Base-by-base conservation (phyloP, 2,888 invertebrate genomes). In the Drosophila subsilvestris region DNA sequence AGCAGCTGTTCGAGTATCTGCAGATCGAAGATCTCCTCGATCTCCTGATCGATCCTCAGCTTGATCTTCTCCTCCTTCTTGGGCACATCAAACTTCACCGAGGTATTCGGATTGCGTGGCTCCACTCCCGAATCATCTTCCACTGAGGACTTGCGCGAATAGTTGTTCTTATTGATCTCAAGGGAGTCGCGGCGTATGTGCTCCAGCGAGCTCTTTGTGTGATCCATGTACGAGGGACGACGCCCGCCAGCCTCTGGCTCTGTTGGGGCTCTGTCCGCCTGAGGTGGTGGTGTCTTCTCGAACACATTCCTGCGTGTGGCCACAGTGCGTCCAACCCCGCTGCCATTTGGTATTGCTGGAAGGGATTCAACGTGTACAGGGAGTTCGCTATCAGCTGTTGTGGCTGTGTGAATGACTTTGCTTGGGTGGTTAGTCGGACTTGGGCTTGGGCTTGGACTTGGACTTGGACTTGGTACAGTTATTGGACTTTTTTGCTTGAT, bases 11-110 rank as follows among this genome's bases (percentile, higher is more conserved):
- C 96, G 66, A 96, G 93, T 79, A 95, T 92, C 86, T 94, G 93
- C 76, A 96, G 87, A 82, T 96, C 96, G 78, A 94, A 95, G 74
- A 96, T 95, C 77, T 95, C 95, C 91, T 96, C 96, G 78, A 96
- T 94, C 2, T 82, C 86, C 1, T 74, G 42, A 12, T 86, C 88
- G 2, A 22, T 7, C 37, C 14, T 37, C 37, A 14, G 27, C 14
- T 51, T 53, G 60, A 7, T 10, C 6, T 48, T 48, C 14, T 59
- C 49, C 56, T 47, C 29, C 32, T 65, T 65, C 6, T 63, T 92
- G 55, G 95, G 95, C 8, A 96, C 94, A 37, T 95, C 95, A 86
- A 96, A 96, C 86, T 95, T 95, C 2, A 94, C 94, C 51, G 93
- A 93, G 14, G 94, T 91, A 75, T 92, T 94, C 75, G 93, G 93